Conservation (phyloP, 92 coral and sea anemone genomes). For the Palythoa grandiflora region DNA sequence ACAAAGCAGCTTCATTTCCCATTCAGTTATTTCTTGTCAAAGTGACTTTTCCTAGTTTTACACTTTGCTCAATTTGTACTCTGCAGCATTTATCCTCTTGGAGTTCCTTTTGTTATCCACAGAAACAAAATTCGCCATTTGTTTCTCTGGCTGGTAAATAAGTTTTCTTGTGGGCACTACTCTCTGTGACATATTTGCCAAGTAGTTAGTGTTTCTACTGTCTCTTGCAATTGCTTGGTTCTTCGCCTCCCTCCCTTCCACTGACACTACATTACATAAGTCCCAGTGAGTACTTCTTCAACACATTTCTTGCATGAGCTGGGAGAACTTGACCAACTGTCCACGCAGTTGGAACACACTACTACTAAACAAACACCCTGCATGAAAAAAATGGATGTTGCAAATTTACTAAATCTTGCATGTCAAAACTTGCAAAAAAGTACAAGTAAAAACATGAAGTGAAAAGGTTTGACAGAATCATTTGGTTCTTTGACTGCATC, state of each 20-base stretch:
- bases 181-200: constrained; percentile 52
- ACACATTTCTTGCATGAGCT: constrained; percentile 66
- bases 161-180: constrained; percentile 56
- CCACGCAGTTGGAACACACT: constrained; percentile 55
- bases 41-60: constrained; percentile 60
- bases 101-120: constrained; percentile 67
- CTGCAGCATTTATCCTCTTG: constrained; percentile 60
- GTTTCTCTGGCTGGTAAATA: constrained; percentile 69
- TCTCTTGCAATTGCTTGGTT: constrained; percentile 45
- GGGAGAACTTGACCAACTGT: constrained; percentile 60
- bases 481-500: constrained; percentile 46
- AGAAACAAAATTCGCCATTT: constrained; percentile 64
- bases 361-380: constrained; percentile 23
- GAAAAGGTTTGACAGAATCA: constrained; percentile 53
- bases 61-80: constrained; percentile 63
- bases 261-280: constrained; percentile 61
- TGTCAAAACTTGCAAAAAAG: constrained; percentile 49
- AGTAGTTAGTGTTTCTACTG: constrained; percentile 59
- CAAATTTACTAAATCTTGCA: constrained; percentile 51
- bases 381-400: constrained; percentile 46
- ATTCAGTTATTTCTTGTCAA: constrained; percentile 43
- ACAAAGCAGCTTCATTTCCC: constrained; percentile 20
- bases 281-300: constrained; percentile 61
- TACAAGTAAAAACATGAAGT: constrained; percentile 57
- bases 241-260: constrained; percentile 71